A percentile compares a stretch with the other conserved stretches of the same genome.
phyloP scores from a whole-genome alignment of 2,888 invertebrate genomes.

The Tenthredo amoena region DNA sequence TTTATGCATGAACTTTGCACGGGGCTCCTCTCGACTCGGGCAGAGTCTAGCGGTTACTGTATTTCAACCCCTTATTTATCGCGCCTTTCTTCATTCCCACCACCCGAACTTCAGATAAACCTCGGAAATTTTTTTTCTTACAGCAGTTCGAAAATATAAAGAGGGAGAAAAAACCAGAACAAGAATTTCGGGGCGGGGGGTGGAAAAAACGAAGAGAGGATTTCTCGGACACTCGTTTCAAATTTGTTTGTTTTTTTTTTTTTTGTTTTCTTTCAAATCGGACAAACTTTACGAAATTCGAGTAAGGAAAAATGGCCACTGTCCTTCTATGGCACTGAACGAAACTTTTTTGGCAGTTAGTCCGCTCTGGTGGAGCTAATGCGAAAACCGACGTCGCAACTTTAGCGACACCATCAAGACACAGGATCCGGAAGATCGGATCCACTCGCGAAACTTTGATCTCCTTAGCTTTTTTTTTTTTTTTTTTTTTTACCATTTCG shows the following conservation, averaged over 20 bases:
- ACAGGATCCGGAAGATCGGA: background rate
- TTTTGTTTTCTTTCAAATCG: background rate
- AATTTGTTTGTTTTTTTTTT: background rate
- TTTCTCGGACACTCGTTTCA: no score
- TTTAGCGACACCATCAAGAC: slow-evolving; percentile 24
- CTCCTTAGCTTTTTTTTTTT: background rate
- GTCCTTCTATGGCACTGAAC: background rate
- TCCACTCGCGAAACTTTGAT: background rate
- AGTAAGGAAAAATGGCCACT: slow-evolving; percentile 21
- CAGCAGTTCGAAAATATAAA: background rate
- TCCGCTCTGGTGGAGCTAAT: background rate
- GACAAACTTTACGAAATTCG: background rate
- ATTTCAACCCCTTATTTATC: slow-evolving; percentile 51
- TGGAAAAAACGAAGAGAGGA: background rate
- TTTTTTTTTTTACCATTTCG: background rate
- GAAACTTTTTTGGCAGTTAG: slow-evolving; percentile 13
- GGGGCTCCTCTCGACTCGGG: background rate
- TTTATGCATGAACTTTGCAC: slow-evolving; percentile 56
- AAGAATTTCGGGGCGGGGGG: background rate
- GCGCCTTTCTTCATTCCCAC: background rate
- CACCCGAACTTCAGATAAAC: background rate
- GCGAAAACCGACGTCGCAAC: slow-evolving; percentile 7
- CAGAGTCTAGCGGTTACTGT: slow-evolving; percentile 55
- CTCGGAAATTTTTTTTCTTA: background rate
- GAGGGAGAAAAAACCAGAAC: background rate